Base-by-base conservation (phyloP, 2,113 vertebrate genomes). In the Cyphomyrus discorhynchus region DNA sequence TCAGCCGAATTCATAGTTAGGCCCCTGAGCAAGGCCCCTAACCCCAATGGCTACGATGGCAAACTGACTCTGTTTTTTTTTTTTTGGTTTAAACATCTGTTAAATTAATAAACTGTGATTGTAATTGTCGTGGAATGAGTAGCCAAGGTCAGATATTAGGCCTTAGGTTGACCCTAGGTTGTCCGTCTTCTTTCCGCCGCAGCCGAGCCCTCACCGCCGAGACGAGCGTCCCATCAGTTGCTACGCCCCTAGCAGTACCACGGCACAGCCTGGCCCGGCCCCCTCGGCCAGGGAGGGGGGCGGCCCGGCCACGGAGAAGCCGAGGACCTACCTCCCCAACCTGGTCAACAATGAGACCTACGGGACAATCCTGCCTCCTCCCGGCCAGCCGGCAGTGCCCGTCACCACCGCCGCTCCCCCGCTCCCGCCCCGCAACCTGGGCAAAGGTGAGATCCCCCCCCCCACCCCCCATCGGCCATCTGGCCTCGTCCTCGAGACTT, bases 211-310 rank as follows among this genome's bases (percentile, higher is more conserved):
- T 58, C 98, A 97, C 89, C 96, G 98, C 77, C 96, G 98, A 83
- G 98, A 99, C 5, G 98, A 99, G 93, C 96, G 98, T 5, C 98
- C 98, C 0, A 96, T 99, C 93, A 99, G 98, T 96, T 99, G 98
- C 92, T 99, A 99, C 95, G 96, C 98, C 0, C 95, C 97, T 11
- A 96, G 97, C 92, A 95, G 95, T 27, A 96, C 93, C 93, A 96
- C 96, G 3, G 96, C 96, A n/a, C 97, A 97, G 91, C 89, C 96
- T 80, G 93, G 93, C 1, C 90, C 95, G 0, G 92, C 95, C 2
- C 94, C 96, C 0, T 90, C 96, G 89, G 94, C 94, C 84, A 96
- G 97, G 90, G 97, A 98, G n/a, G 92, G 95, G 0, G 89, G 93
- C 0, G 92, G 92, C 93, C 94, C 96, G 77, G 90, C 93, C 90